phyloP scores from a whole-genome alignment of 2,113 vertebrate genomes.

The Axis porcinus region DNA sequence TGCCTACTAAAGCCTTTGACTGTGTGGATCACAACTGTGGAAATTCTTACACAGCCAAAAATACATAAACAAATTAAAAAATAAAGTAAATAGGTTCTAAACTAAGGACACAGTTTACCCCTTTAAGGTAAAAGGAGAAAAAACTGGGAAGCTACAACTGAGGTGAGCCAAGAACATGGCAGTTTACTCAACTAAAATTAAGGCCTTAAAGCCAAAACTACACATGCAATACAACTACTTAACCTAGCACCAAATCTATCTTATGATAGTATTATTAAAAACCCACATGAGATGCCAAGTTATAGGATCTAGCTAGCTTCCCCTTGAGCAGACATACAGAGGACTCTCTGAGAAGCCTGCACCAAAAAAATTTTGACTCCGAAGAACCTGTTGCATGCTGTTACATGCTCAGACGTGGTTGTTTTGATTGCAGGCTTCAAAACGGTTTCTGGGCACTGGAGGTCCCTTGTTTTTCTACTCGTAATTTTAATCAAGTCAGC shows the following conservation, averaged over 20 bases:
- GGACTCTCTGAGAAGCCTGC: neutral
- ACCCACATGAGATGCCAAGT: neutral
- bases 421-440: neutral
- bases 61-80: neutral
- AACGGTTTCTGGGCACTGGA: neutral
- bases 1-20: neutral
- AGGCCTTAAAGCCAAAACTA: neutral
- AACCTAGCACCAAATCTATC: neutral
- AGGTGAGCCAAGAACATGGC: neutral
- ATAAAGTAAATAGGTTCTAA: neutral
- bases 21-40: neutral
- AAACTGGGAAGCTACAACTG: neutral
- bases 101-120: neutral
- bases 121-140: neutral
- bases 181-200: neutral
- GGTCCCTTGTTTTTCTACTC: neutral
- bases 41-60: neutral
- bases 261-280: neutral
- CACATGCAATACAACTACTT: too few species aligned
- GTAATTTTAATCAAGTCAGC: neutral
- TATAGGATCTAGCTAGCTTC: neutral
- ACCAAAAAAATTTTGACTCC: neutral
- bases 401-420: neutral
- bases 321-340: neutral
- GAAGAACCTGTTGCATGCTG: neutral